Evolutionary conservation across 2,113 vertebrate species (phyloP), one percentile per base, ranked within the genome.

Genomic region (Sander vitreus): DNA sequence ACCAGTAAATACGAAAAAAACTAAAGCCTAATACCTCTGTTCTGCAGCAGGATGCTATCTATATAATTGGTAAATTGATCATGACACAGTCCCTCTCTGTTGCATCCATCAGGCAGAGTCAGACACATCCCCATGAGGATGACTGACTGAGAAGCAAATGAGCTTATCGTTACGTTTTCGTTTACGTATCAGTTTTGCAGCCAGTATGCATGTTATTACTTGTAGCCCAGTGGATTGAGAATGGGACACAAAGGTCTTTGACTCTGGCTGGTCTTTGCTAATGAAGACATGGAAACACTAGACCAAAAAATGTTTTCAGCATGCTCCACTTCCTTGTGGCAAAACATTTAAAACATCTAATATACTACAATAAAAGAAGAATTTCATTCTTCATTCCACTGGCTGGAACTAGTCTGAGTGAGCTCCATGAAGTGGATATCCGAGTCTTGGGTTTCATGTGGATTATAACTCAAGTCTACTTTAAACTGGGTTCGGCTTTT

Each of bases 401-500:
- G 62, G 19, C 67, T 57, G 51, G 27, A 73, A 60, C 45, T 11
- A 36, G 55, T 54, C 16, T 53, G 25, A 39, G 12, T 66, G 45
- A 80, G 30, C 36, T 73, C 59, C 12, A 36, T 58, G 13, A 83
- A 78, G 60, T 59, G 5, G 51, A 74, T 36, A 73, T 27, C 39
- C 2, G 13, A 36, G 62, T 72, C 6, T 55, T 51, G 16, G 53
- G 72, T 88, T 87, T 77, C 69, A 71, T 58, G 23, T 72, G 79
- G 63, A 78, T 73, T 70, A 19, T 72, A 90, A 84, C 51, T 79
- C 43, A 53, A 3, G 78, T 89, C 88, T 87, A 63, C 63, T 85
- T 76, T 19, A 55, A 80, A 85, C 76, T 85, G 74, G 87, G 80
- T 88, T 85, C 58, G 78, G 69, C 75, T 68, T 91, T 91, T 87